A percentile compares a stretch with the other conserved stretches of the same genome.
phyloP scores from a whole-genome alignment of 2,113 vertebrate genomes.

The Tonatia bakeri region DNA sequence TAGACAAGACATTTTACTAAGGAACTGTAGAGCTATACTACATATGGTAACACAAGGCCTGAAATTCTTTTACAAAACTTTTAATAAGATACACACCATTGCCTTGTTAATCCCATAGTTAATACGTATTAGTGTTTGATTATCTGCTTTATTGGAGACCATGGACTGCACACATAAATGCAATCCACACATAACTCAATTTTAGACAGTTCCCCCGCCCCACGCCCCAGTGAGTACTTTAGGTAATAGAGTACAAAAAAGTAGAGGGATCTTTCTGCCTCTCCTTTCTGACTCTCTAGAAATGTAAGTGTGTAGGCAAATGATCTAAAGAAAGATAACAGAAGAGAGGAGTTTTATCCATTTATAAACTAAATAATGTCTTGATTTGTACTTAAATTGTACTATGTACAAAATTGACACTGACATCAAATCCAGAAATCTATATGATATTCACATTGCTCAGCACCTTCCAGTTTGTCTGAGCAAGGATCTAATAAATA shows the following conservation, averaged over 20 bases:
- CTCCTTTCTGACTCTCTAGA: background rate
- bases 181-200: background rate
- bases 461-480: background rate
- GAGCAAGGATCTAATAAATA: background rate
- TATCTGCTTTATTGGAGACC: background rate
- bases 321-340: background rate
- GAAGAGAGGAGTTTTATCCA: background rate
- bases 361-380: background rate
- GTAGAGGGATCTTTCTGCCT: background rate
- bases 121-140: background rate
- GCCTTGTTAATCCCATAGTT: background rate
- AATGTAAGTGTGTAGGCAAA: background rate
- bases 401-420: background rate
- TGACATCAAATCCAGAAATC: background rate
- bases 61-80: slow-evolving; percentile 29
- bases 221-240: background rate
- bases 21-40: background rate
- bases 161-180: background rate
- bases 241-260: background rate
- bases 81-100: background rate
- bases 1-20: background rate
- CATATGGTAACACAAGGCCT: background rate
- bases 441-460: background rate
- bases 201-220: background rate
- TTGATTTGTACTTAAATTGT: background rate